Evolutionary conservation across 2,888 invertebrate genomes (phyloP).

Genomic region (Petrolisthes manimaculis): DNA sequence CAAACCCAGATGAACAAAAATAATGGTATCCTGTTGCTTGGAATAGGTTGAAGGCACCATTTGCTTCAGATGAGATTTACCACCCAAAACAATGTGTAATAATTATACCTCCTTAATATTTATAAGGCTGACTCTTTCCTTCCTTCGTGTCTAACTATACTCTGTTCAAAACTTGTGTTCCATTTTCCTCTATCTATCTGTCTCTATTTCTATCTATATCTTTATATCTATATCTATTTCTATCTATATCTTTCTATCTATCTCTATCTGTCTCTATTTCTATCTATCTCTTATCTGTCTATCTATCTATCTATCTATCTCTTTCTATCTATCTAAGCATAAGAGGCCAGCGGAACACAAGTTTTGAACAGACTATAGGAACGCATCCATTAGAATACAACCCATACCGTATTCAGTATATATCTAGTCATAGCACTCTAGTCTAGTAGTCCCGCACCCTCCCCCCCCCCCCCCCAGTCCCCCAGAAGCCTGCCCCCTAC

Average conservation of each 20-base stretch:
- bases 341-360: too few relatives aligned
- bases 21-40: too few relatives aligned
- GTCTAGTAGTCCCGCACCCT: not conserved
- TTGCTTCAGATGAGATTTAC: too few relatives aligned
- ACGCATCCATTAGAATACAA: not conserved
- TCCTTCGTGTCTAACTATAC: not conserved
- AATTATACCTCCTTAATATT: too few relatives aligned
- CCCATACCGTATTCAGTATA: not conserved
- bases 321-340: too few relatives aligned
- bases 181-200: not conserved
- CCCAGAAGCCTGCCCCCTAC: not conserved
- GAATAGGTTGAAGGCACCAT: too few relatives aligned
- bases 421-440: not conserved
- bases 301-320: too few relatives aligned
- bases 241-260: not conserved
- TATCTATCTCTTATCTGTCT: too few relatives aligned
- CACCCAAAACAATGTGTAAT: too few relatives aligned
- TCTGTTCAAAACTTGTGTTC: not conserved
- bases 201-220: not conserved
- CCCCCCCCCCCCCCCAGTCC: not conserved
- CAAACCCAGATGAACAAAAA: too few relatives aligned
- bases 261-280: not conserved
- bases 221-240: not conserved
- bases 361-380: too few relatives aligned
- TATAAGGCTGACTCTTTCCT: not conserved